A percentile compares a stretch with the other conserved stretches of the same genome.
Evolutionary conservation across 2,113 vertebrate species (phyloP).

Genomic region (Todiramphus chloris): DNA sequence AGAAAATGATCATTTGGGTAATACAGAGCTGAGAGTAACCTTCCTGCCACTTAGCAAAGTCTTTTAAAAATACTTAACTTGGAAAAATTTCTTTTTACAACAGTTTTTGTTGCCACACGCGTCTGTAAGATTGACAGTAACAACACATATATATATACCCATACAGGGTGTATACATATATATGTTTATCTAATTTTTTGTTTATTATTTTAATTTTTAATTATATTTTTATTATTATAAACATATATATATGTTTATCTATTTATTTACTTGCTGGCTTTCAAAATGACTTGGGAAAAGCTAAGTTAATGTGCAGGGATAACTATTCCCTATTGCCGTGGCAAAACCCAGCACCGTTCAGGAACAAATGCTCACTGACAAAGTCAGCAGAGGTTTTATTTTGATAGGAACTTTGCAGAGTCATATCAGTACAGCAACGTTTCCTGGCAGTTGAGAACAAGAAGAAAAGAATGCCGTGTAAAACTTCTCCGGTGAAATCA

Average conservation of each 20-base stretch:
- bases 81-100: background rate
- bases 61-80: background rate
- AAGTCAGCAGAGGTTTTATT: background rate
- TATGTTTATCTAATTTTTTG: too few relatives aligned
- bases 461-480: background rate
- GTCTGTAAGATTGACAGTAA: background rate
- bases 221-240: too few relatives aligned
- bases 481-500: background rate
- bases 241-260: too few relatives aligned
- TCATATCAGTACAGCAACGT: background rate
- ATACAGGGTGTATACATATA: background rate
- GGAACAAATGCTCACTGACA: background rate
- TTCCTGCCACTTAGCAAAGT: background rate
- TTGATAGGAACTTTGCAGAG: background rate
- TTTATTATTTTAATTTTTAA: too few relatives aligned
- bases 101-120: background rate
- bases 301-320: background rate
- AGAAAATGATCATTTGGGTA: constrained; percentile 10
- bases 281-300: background rate
- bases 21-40: background rate
- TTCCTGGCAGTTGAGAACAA: background rate
- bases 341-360: background rate
- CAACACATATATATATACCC: background rate
- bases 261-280: background rate
- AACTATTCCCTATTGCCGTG: background rate